Evolutionary conservation across 53 echinoderm and acorn worm genomes (phyloP), one percentile per base, ranked within the genome.

Genomic region (Mesocentrotus franciscanus): DNA sequence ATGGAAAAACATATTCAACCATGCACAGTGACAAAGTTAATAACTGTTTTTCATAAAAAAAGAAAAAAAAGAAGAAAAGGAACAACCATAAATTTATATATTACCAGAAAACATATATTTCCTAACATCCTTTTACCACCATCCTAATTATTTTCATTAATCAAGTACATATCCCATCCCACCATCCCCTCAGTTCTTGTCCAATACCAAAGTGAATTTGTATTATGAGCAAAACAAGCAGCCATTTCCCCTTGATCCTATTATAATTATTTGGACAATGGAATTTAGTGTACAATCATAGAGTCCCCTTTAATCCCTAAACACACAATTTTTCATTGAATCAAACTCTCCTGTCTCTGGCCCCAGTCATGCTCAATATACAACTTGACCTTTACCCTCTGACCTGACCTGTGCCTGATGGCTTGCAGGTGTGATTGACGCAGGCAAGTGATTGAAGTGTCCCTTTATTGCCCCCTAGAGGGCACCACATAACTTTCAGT

Each of bases 341-440:
- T 62, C 61, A 13, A 16, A 60, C 62, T 34, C 33, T 90, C 90
- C 90, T 42, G 16, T 90, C 61, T 90, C 92, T 61, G 71, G 92
- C 92, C 92, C 64, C 93, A 93, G 93, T 78, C 78, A 93, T 42
- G 79, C 58, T 71, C 72, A 78, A 93, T 93, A 76, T 93, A 75
- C 78, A 76, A 75, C 93, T 58, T 93, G 93, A 93, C 93, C 93
- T 78, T 17, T 93, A 49, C 9, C 79, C 93, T 56, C 18, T 78
- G 70, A 78, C 93, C 58, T 32, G 78, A 93, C 58, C 76, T 78
- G 30, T 59, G 93, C 76, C 56, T 93, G 93, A 93, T 93, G 93
- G 78, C 79, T 78, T 93, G 78, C 93, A 93, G 78, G 78, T 93
- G 93, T 93, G 79, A 70, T 71, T 36, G 92, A 92, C n/a, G n/a